phyloP scores from a whole-genome alignment of 2,888 invertebrate genomes.

The Apoda limacodes region DNA sequence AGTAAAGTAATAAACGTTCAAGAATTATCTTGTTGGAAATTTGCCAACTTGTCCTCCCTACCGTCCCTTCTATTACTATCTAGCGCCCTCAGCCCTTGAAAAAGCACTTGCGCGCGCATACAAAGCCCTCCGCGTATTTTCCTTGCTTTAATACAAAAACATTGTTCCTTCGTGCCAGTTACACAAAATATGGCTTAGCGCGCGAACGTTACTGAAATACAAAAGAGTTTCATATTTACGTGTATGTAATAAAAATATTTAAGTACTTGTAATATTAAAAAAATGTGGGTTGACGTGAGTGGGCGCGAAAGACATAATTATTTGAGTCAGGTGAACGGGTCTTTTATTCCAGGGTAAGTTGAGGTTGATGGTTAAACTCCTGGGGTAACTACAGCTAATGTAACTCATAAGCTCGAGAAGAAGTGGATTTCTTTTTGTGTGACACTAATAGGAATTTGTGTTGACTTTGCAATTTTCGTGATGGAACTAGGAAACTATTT shows the following conservation, averaged over 20 bases:
- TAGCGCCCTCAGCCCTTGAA: too few species aligned
- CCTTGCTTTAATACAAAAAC: slow-evolving; percentile 1
- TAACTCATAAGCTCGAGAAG: too few species aligned
- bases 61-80: too few species aligned
- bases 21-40: not conserved
- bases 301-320: slow-evolving; percentile 71
- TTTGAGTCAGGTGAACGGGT: slow-evolving; percentile 69
- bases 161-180: slow-evolving; percentile 32
- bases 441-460: too few species aligned
- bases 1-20: too few species aligned
- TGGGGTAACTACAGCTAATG: too few species aligned
- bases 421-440: too few species aligned
- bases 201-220: slow-evolving; percentile 32
- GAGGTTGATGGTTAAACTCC: too few species aligned
- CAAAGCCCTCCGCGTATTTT: slow-evolving; percentile 18
- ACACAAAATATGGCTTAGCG: slow-evolving; percentile 36
- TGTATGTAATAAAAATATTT: slow-evolving; percentile 21
- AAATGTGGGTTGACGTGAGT: slow-evolving; percentile 73
- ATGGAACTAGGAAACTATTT: too few species aligned
- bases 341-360: slow-evolving; percentile 77
- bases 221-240: slow-evolving; percentile 29
- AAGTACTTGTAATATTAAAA: slow-evolving; percentile 29
- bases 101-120: slow-evolving; percentile 20
- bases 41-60: not conserved
- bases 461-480: too few species aligned